phyloP scores from a whole-genome alignment of 2,113 vertebrate genomes.

The Eptesicus fuscus region DNA sequence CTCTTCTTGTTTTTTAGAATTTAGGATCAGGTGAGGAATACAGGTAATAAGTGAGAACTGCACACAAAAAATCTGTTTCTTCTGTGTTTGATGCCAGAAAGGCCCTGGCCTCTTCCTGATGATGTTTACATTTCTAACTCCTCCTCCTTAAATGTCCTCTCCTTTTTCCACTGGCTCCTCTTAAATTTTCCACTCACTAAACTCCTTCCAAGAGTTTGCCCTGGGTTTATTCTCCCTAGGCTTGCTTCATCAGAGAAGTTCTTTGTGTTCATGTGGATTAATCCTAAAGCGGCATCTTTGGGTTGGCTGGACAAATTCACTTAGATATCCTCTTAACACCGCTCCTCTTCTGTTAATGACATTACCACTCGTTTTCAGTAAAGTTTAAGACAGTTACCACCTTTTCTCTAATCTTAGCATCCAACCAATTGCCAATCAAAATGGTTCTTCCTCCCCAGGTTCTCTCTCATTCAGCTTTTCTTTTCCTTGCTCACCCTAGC shows the following conservation, averaged over 20 bases:
- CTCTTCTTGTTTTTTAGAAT: background rate
- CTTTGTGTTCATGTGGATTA: background rate
- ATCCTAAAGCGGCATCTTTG: background rate
- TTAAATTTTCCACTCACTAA: background rate
- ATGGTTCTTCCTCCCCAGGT: background rate
- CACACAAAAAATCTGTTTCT: background rate
- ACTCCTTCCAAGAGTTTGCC: background rate
- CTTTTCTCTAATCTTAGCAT: background rate
- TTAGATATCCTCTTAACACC: background rate
- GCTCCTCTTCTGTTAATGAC: background rate
- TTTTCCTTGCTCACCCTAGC: background rate
- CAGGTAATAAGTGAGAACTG: background rate
- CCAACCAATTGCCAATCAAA: background rate
- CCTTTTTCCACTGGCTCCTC: background rate
- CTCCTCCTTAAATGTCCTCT: background rate
- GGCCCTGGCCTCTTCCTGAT: background rate
- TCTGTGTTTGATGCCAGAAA: background rate
- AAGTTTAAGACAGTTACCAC: background rate
- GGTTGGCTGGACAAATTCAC: background rate
- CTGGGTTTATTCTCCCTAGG: background rate
- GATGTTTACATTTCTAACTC: background rate
- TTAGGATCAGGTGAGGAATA: background rate
- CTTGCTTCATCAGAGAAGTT: background rate
- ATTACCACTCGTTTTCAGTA: background rate
- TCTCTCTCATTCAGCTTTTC: background rate